phyloP scores from a whole-genome alignment of 2,797 vertebrate species.

The Falco novaeseelandiae region DNA sequence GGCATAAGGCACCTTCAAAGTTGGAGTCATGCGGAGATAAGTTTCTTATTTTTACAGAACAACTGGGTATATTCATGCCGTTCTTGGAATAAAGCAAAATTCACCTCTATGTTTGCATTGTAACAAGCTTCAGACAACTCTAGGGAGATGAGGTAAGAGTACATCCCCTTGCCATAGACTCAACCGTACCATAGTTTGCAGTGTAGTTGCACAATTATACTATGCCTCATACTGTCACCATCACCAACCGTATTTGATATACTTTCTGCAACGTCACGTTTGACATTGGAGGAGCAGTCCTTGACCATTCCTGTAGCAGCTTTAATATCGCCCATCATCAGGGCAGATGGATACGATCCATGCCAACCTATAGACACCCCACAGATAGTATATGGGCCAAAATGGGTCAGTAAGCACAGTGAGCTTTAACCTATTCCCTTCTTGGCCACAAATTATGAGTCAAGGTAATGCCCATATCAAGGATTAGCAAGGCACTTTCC shows the following conservation, averaged over 20 bases:
- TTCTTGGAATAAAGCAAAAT: background rate
- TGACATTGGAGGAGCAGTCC: background rate
- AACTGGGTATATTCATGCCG: background rate
- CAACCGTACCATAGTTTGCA: background rate
- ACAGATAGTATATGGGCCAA: background rate
- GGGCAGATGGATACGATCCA: background rate
- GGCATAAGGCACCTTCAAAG: background rate
- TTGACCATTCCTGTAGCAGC: background rate
- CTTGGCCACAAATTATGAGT: background rate
- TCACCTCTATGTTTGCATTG: background rate
- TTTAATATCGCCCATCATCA: background rate
- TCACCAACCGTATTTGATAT: background rate
- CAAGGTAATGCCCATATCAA: background rate
- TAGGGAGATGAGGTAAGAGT: background rate
- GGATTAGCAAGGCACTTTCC: background rate
- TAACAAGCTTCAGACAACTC: background rate
- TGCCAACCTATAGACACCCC: background rate
- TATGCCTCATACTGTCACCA: background rate
- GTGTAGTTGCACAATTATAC: background rate
- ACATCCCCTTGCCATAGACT: rapidly evolving
- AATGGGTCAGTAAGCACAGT: background rate
- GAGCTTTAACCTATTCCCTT: background rate
- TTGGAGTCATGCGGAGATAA: background rate
- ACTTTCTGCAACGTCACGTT: background rate
- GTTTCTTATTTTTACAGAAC: background rate